Evolutionary conservation across 30 jellyfish, hydroid and myxozoan genomes (phyloP).

Genomic region (Turritopsis rubra): DNA sequence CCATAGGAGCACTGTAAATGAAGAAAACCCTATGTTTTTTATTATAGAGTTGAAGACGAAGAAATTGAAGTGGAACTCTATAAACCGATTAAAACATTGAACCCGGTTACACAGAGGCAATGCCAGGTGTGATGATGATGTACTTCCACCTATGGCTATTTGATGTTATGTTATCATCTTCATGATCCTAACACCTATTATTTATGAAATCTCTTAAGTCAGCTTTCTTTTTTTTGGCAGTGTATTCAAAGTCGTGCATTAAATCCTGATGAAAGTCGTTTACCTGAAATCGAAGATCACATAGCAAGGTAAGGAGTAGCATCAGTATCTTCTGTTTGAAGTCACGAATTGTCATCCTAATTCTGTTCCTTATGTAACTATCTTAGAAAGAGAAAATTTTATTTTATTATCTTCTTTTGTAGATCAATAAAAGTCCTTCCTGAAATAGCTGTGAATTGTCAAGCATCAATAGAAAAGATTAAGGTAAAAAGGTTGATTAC

Average conservation of each 20-base stretch:
- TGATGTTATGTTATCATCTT: too few species aligned
- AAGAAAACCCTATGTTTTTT: too few species aligned
- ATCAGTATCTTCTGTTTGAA: background rate
- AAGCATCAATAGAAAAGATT: slow-evolving; percentile 24
- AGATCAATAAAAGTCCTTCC: slow-evolving; percentile 57
- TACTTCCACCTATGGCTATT: too few species aligned
- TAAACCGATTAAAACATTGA: slow-evolving; percentile 51
- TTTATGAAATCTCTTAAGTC: background rate
- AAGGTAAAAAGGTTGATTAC: slow-evolving; percentile 41
- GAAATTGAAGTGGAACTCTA: slow-evolving; percentile 48
- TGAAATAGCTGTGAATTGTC: slow-evolving; percentile 53
- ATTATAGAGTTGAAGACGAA: slow-evolving; percentile 39
- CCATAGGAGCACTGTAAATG: too few species aligned
- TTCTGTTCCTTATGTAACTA: too few species aligned
- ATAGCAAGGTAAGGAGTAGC: slow-evolving; percentile 53
- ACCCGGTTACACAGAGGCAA: slow-evolving; percentile 77
- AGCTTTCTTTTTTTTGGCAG: slow-evolving; percentile 15
- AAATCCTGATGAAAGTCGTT: slow-evolving; percentile 51
- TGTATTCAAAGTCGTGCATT: slow-evolving; percentile 81
- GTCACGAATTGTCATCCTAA: too few species aligned
- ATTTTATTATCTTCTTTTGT: background rate
- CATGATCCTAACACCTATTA: too few species aligned
- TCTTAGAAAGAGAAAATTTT: too few species aligned
- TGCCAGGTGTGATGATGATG: slow-evolving; percentile 53
- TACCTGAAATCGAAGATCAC: slow-evolving; percentile 65